Evolutionary conservation across 2,113 vertebrate species (phyloP), one percentile per base, ranked within the genome.

Genomic region (Asarcornis scutulata): DNA sequence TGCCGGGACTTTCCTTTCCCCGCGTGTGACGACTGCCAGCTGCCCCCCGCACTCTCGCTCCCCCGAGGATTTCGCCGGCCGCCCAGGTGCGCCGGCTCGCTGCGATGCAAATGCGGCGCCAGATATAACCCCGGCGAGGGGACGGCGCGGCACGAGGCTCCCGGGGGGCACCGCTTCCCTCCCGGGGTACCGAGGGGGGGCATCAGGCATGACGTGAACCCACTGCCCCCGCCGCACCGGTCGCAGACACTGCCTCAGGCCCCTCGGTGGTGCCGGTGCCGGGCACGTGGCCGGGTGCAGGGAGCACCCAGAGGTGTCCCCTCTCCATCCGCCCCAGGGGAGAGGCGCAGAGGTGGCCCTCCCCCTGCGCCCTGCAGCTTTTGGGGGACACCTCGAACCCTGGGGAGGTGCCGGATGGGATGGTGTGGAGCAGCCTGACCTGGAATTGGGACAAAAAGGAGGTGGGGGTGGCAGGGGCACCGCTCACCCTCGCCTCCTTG

Each of bases 81-180:
- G 75, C 91, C 91, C 93, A 74, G 72, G 82, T 92, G 96, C n/a
- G 40, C 79, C 22, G 79, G 67, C 83, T 66, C 18, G 90, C 86
- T 44, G 76, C 92, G 27, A 97, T 97, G 96, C 96, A 97, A 97
- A 97, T 97, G 36, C 0, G 86, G 27, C 6, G 40, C 92, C 96
- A 67, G 88, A 96, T 93, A 77, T 95, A 97, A 80, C 92, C 72
- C 36, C 6, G 59, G 44, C 46, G 83, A 83, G 83, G 88, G 88
- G 69, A 50, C 22, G 79, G 66, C 50, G 20, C 52, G 13, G 56
- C 52, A 2, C 2, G 32, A 11, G 13, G 63, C 83, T 93, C 95
- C 95, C 95, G 5, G 7, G 90, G 77, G 92, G 64, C 92, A 81
- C 42, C 83, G 58, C 86, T 90, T 92, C 91, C 83, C 86, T 75